phyloP scores from a whole-genome alignment of 2,888 invertebrate genomes.

The Dicyrtoma fusca region DNA sequence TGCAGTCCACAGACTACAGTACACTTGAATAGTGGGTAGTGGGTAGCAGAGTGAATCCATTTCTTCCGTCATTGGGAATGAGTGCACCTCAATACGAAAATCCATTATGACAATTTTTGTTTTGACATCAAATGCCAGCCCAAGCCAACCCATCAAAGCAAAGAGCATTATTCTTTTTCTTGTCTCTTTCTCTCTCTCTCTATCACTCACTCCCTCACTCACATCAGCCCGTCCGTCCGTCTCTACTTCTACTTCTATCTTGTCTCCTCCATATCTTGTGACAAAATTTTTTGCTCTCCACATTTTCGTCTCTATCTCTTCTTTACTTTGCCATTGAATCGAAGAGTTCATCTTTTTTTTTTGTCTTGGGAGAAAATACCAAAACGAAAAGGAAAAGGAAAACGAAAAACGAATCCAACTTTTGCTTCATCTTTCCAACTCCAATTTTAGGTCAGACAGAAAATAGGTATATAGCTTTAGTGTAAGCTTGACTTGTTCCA shows the following conservation, averaged over 20 bases:
- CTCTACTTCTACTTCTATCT: background rate
- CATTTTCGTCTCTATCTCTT: conserved; percentile 8
- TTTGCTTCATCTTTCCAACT: background rate
- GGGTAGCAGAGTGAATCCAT: conserved; percentile 1
- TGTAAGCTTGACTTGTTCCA: background rate
- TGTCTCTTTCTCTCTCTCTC: conserved; percentile 1
- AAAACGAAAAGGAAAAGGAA: too few species aligned
- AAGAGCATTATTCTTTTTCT: background rate
- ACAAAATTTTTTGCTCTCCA: conserved; percentile 10
- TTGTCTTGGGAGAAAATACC: background rate
- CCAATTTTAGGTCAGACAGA: background rate
- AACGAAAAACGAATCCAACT: conserved; percentile 14
- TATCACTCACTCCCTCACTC: background rate
- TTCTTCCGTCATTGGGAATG: conserved; percentile 8
- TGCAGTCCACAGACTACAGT: too few species aligned
- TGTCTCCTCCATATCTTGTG: conserved; percentile 9
- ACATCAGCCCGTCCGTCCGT: background rate
- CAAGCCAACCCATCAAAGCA: conserved; percentile 18
- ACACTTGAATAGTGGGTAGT: too few species aligned
- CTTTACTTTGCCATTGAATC: background rate
- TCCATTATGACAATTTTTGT: conserved; percentile 43
- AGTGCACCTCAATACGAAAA: conserved; percentile 35
- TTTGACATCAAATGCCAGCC: conserved; percentile 37
- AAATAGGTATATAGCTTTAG: background rate
- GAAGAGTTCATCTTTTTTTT: background rate